A percentile compares a stretch with the other conserved stretches of the same genome.
Evolutionary conservation across 2,797 vertebrate genomes (phyloP).

Genomic region (Microtus obscurus): DNA sequence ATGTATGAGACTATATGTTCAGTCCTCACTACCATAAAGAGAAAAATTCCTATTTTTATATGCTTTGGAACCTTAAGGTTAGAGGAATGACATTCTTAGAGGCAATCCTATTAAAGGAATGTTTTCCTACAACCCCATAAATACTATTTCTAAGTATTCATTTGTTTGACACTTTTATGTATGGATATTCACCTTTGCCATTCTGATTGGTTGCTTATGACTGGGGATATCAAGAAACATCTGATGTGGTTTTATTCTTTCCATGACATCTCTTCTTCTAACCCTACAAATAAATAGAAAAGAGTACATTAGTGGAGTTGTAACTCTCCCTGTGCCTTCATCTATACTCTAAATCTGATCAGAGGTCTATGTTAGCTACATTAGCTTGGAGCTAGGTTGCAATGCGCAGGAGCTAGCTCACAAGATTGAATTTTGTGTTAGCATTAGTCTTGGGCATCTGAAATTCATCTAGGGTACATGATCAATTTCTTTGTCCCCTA

Average conservation of each 20-base stretch:
- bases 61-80: neutral
- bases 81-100: slow-evolving; percentile 31
- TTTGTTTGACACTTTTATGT: neutral
- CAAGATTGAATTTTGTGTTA: slow-evolving; percentile 44
- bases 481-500: slow-evolving; percentile 75
- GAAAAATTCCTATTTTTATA: neutral
- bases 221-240: neutral
- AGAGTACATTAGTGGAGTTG: slow-evolving; percentile 7
- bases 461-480: slow-evolving; percentile 27
- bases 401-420: neutral
- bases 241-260: neutral
- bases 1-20: neutral
- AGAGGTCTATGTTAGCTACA: neutral
- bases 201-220: neutral
- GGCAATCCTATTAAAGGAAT: slow-evolving; percentile 26
- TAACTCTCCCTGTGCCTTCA: neutral
- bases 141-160: slow-evolving; percentile 18
- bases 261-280: slow-evolving; percentile 23
- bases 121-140: slow-evolving; percentile 40
- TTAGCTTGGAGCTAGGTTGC: neutral
- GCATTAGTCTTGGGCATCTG: neutral
- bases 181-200: neutral
- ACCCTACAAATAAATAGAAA: slow-evolving; percentile 7
- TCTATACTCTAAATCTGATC: neutral
- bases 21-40: neutral